Evolutionary conservation across 53 echinoderm and acorn worm species (phyloP), one percentile per base, ranked within the genome.

Genomic region (Patiria pectinifera): DNA sequence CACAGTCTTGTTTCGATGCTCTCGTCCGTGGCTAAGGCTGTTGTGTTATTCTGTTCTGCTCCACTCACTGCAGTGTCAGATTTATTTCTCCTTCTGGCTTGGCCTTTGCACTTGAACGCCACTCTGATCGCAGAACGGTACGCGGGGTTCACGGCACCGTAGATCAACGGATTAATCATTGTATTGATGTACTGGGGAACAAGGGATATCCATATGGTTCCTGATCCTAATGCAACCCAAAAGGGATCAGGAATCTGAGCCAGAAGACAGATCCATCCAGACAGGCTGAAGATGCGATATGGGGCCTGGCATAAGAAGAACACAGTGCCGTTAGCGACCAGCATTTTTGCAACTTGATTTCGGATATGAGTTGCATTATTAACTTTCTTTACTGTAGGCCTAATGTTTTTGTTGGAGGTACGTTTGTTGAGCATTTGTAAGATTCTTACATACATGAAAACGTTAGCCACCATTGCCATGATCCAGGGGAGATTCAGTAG

Each of bases 261-360:
- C 23, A 82, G 10, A 6, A 18, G 16, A 59, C 59, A 82, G 5
- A 82, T 59, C 82, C 82, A 82, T 6, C 11, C 4, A 22, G 11
- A 15, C 3, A 86, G 48, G 15, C 2, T 3, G 21, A n/a, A 8
- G 11, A 86, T 24, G 48, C n/a, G 49, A 6, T 45, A 8, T 4
- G 74, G 86, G 49, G 86, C 22, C 86, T 86, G 86, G 74, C 59
- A 75, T 47, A 58, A 23, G 72, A 86, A 86, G 47, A 86, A 86
- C 49, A 86, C 74, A 0, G 71, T 53, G 49, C 86, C 86, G 4
- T 86, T 86, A 11, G 49, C 75, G 72, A 86, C 71, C 26, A 86
- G 74, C 71, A 86, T 22, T 74, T 74, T 23, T 6, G 75, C 86
- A 1, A 86, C 74, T 86, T 49, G 71, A 48, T 86, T 86, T 86